These are phyloP conservation scores for Aplysia californica DNA, from an alignment of 1,140 invertebrate species.

Conservation along the genomic window DNA sequence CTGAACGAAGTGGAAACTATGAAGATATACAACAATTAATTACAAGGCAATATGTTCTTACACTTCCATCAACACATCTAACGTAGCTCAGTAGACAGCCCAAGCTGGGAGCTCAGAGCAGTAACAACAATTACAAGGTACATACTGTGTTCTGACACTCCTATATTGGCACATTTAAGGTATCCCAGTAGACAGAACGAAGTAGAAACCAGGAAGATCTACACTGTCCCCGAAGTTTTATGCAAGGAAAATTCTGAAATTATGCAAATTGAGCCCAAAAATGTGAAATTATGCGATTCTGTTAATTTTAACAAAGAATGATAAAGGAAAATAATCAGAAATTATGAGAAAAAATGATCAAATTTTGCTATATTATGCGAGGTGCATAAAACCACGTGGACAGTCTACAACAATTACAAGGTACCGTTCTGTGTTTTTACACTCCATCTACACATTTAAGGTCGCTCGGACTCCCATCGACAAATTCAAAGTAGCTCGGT, in stretches of 20 bases:
- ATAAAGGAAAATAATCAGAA: too few species aligned
- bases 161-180: too few species aligned
- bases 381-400: neutral
- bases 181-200: neutral
- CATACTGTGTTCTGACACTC: neutral
- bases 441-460: neutral
- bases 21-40: neutral
- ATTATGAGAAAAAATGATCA: too few species aligned
- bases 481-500: neutral
- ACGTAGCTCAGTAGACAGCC: neutral
- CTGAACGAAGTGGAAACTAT: too few species aligned
- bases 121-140: conserved; percentile 27
- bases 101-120: too few species aligned
- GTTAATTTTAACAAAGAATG: neutral
- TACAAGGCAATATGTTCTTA: neutral
- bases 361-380: too few species aligned
- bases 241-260: too few species aligned
- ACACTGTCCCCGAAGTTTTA: neutral
- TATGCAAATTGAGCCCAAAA: too few species aligned
- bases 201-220: neutral
- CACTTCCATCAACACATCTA: neutral
- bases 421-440: neutral
- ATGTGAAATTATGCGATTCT: too few species aligned
- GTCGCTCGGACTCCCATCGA: too few species aligned
- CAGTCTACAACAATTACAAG: neutral